Percentiles rank a stretch among this genome's conserved stretches.
These are phyloP conservation scores for Philypnodon macrostomus DNA, from an alignment of 2,797 vertebrate species.

Conservation along the genomic window DNA sequence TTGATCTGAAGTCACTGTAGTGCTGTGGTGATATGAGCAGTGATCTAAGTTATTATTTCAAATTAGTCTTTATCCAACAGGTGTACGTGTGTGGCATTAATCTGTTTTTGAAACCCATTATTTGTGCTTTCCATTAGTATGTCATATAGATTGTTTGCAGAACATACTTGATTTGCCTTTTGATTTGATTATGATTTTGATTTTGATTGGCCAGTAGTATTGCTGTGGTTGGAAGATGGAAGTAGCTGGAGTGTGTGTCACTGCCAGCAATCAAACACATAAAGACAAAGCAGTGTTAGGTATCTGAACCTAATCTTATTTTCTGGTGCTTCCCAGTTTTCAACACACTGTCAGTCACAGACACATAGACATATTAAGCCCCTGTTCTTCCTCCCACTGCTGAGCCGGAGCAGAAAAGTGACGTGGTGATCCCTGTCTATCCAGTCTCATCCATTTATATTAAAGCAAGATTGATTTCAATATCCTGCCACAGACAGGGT, in stretches of 20 bases:
- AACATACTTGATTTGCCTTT: no score
- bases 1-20: no score
- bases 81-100: no score
- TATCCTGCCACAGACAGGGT: slow-evolving; percentile 60
- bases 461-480: slow-evolving; percentile 69
- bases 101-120: no score
- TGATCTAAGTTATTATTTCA: slow-evolving; percentile 17
- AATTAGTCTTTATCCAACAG: no score
- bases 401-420: slow-evolving; percentile 29
- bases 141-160: no score
- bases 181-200: no score
- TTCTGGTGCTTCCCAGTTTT: slow-evolving; percentile 33
- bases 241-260: no score
- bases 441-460: slow-evolving; percentile 43
- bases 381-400: slow-evolving; percentile 27
- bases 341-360: slow-evolving; percentile 35
- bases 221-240: no score
- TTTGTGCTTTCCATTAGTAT: no score
- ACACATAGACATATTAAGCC: slow-evolving; percentile 30
- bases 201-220: no score
- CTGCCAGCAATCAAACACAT: slow-evolving; percentile 28
- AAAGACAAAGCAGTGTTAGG: slow-evolving; percentile 30
- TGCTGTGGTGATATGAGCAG: not conserved
- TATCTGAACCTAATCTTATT: slow-evolving; percentile 51
- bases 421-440: slow-evolving; percentile 38